Conservation (phyloP, 2,888 invertebrate genomes). For the Limnephilus lunatus region DNA sequence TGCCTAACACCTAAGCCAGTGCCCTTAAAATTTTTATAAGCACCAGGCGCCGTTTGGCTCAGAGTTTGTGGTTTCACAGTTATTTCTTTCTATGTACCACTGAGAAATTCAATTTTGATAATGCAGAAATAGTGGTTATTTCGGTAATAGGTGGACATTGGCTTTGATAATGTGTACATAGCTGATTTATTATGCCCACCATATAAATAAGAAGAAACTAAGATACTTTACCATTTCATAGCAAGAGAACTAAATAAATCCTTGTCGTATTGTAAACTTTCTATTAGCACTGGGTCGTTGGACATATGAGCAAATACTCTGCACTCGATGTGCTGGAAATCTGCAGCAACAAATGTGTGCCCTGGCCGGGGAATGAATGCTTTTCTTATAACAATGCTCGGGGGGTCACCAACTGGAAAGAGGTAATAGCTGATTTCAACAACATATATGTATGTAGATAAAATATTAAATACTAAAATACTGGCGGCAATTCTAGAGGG, state of each 20-base stretch:
- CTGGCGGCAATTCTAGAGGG: neutral
- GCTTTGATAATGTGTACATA: neutral
- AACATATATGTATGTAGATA: too few species aligned
- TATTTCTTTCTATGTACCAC: neutral
- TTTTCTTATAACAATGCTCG: constrained; percentile 70
- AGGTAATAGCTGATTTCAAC: neutral
- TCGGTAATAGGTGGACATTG: neutral
- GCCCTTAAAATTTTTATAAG: too few species aligned
- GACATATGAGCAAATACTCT: constrained; percentile 75
- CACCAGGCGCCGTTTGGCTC: too few species aligned
- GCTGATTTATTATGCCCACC: neutral
- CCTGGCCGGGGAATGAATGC: constrained; percentile 71
- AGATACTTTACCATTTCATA: constrained; percentile 70
- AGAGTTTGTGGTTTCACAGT: neutral
- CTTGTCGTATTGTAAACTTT: constrained; percentile 68
- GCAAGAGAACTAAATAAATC: constrained; percentile 74
- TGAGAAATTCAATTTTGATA: neutral
- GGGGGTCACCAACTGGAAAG: constrained; percentile 32
- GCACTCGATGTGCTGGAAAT: constrained; percentile 76
- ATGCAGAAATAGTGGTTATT: neutral
- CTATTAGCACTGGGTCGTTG: constrained; percentile 70
- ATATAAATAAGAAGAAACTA: too few species aligned
- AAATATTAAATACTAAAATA: neutral
- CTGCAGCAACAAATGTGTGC: constrained; percentile 72
- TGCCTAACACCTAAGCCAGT: too few species aligned